phyloP scores from a whole-genome alignment of 2,797 vertebrate species.

The Synaphobranchus kaupii region DNA sequence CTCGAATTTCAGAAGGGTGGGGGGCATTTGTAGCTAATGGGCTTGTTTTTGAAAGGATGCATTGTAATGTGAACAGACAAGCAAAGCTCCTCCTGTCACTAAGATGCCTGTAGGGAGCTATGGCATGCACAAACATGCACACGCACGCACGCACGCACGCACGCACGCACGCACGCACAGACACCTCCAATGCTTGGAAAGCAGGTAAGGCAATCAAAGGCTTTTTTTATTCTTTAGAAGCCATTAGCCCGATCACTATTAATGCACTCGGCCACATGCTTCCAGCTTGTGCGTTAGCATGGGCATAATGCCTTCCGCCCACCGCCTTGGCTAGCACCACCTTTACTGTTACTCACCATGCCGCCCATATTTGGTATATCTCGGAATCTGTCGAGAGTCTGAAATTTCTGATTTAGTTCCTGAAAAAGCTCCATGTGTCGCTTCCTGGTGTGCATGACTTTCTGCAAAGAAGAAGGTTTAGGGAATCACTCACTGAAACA shows the following conservation, averaged over 20 bases:
- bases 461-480: constrained; percentile 88
- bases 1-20: constrained; percentile 54
- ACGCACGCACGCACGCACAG: not conserved
- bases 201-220: constrained; percentile 43
- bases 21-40: constrained; percentile 67
- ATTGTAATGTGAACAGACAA: constrained; percentile 58
- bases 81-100: constrained; percentile 25
- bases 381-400: constrained; percentile 99
- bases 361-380: constrained; percentile 99
- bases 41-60: constrained; percentile 73
- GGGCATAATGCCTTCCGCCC: constrained; percentile 41
- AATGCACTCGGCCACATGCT: constrained; percentile 68
- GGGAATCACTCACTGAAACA: constrained; percentile 74
- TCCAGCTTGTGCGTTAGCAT: constrained; percentile 57
- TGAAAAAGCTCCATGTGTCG: constrained; percentile 99
- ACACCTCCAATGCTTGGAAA: constrained; percentile 47
- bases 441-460: constrained; percentile 99
- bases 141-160: not conserved
- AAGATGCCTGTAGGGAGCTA: constrained; percentile 54
- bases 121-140: constrained; percentile 3
- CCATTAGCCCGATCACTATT: constrained; percentile 58
- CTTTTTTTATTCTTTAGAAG: constrained; percentile 55
- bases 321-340: constrained; percentile 28
- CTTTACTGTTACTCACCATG: constrained; percentile 90
- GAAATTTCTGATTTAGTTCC: constrained; percentile 99